A percentile compares a stretch with the other conserved stretches of the same genome.
Evolutionary conservation across 2,113 vertebrate genomes (phyloP).

Genomic region (Monarcha castaneiventris): DNA sequence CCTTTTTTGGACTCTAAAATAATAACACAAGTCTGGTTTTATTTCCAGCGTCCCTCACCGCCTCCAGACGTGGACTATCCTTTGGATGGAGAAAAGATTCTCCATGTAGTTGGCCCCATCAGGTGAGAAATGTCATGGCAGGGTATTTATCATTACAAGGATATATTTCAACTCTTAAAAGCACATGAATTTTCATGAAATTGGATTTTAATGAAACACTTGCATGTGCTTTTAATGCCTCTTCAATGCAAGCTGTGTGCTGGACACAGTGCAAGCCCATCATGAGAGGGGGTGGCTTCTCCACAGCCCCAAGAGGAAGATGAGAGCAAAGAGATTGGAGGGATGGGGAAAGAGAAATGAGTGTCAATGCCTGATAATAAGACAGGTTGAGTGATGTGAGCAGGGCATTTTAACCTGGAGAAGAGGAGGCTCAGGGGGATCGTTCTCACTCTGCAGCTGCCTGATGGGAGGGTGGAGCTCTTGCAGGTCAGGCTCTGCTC

Average conservation of each 20-base stretch:
- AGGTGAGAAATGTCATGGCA: constrained; percentile 75
- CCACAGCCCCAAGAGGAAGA: neutral
- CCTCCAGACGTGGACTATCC: constrained; percentile 94
- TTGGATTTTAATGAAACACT: neutral
- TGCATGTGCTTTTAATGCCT: neutral
- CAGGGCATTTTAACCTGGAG: neutral
- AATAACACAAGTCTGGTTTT: neutral
- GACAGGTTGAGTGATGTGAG: neutral
- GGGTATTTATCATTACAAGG: neutral
- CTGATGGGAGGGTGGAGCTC: neutral
- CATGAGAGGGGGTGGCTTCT: neutral
- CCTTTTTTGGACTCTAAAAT: neutral
- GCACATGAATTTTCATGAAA: neutral
- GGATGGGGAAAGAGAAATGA: neutral
- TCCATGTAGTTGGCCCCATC: constrained; percentile 91
- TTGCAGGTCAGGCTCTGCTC: neutral
- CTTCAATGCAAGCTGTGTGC: neutral
- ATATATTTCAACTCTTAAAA: neutral
- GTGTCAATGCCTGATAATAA: no score
- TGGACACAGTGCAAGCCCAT: neutral
- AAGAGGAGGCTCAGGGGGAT: neutral
- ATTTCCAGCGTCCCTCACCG: constrained; percentile 82
- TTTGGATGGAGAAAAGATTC: constrained; percentile 93
- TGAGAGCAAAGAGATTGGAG: neutral
- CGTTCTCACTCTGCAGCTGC: neutral